These are phyloP conservation scores for Ormyrus rosae DNA, from an alignment of 2,888 invertebrate genomes.

Conservation along the genomic window DNA sequence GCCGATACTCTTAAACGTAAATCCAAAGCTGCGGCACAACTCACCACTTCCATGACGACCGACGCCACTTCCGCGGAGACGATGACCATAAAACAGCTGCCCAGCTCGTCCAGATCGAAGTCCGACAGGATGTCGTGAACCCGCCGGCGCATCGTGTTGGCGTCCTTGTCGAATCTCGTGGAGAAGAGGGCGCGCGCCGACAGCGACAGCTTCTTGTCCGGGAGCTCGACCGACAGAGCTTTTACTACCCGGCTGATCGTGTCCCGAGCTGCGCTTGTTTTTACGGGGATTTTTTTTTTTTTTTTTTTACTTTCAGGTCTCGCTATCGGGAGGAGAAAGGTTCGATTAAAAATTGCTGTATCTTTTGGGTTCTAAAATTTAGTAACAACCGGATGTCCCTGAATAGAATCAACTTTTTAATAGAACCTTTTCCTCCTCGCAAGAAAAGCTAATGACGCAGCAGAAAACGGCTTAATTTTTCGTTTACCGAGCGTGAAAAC, in stretches of 20 bases:
- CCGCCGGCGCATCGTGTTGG: conserved; percentile 76
- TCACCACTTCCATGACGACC: conserved; percentile 81
- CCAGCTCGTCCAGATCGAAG: conserved; percentile 77
- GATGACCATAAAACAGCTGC: conserved; percentile 81
- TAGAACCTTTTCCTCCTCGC: no score
- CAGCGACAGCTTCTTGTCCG: conserved; percentile 75
- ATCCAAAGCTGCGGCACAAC: conserved; percentile 41
- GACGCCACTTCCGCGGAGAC: conserved; percentile 81
- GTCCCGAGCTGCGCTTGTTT: conserved; percentile 77
- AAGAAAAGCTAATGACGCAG: no score
- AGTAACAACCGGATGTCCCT: no score
- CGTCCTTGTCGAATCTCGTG: conserved; percentile 77
- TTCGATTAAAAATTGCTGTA: no score
- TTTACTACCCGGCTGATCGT: conserved; percentile 82
- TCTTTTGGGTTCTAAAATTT: no score
- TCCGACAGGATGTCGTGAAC: conserved; percentile 76
- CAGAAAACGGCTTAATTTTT: no score
- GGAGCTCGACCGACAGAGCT: conserved; percentile 78
- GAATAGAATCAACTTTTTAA: background rate
- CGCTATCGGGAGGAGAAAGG: no score
- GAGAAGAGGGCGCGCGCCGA: conserved; percentile 78
- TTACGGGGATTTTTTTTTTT: no score
- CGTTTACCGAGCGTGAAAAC: no score
- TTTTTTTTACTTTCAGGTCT: no score
- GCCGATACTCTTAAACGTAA: no score